phyloP scores from a whole-genome alignment of 2,113 vertebrate species.

The Salvelinus namaycush region DNA sequence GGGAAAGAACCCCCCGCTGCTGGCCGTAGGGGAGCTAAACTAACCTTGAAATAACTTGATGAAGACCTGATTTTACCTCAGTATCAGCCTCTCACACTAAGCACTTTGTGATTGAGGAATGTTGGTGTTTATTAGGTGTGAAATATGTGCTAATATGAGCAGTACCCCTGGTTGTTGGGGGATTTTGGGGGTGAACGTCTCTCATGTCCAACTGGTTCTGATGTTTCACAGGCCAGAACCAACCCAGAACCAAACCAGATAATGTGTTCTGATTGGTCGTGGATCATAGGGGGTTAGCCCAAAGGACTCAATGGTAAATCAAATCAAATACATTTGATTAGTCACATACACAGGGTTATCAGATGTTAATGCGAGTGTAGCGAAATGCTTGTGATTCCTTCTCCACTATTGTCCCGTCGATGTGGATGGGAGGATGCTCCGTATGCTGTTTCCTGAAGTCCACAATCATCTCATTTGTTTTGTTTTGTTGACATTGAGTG shows the following conservation, averaged over 20 bases:
- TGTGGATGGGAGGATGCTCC: too few relatives aligned
- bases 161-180: slow-evolving; percentile 33
- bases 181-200: slow-evolving; percentile 3
- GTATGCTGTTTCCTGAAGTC: too few relatives aligned
- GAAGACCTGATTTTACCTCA: background rate
- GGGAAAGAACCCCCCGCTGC: background rate
- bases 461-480: too few relatives aligned
- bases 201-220: slow-evolving; percentile 7
- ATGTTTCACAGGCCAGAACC: slow-evolving; percentile 20
- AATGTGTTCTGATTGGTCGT: slow-evolving; percentile 16
- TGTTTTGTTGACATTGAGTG: too few relatives aligned
- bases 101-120: background rate
- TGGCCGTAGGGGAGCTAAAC: background rate
- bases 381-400: too few relatives aligned
- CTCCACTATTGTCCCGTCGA: too few relatives aligned
- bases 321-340: too few relatives aligned
- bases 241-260: slow-evolving; percentile 2
- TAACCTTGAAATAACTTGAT: background rate
- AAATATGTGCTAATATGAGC: slow-evolving; percentile 4
- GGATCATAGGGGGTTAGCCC: slow-evolving; percentile 26
- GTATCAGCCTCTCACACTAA: background rate
- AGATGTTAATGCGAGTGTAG: too few relatives aligned
- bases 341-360: too few relatives aligned
- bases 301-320: slow-evolving; percentile 4
- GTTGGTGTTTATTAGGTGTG: slow-evolving; percentile 13